Base-by-base conservation (phyloP, 2,113 vertebrate species). In the Hemiscyllium ocellatum region DNA sequence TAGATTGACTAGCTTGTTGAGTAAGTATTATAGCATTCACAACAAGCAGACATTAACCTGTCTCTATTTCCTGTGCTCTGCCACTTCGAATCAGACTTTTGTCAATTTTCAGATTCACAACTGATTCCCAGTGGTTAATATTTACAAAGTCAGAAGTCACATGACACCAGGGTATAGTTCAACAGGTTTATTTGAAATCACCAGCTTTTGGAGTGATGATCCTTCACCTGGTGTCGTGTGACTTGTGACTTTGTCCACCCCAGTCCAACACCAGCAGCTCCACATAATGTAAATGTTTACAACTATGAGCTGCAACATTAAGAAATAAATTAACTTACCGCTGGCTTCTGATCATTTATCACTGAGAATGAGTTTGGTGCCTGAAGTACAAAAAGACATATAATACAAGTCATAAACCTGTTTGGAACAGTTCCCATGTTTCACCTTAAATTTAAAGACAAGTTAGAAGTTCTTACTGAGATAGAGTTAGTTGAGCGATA, bases 401-500 rank as follows among this genome's bases (percentile, higher is more conserved):
- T 96, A 70, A 70, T 80, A 94, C 3, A 2, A n/a, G 65, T 95
- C 8, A n/a, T 52, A 33, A 95, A 4, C 26, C 96, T 69, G 50
- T 87, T 72, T 83, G 29, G 69, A 94, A 50, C 70, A 47, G 29
- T 47, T 50, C 13, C 29, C 69, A 3, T 80, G 19, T 47, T 78
- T 69, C 56, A 69, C 3, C 22, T 94, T 50, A 42, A 68, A n/a
- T 13, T 47, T 12, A 94, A 37, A 33, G 20, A n/a, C 19, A 52
- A 33, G 42, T 72, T 95, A 1, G 66, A 95, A 72, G 47, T 76
- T 72, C 42, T 72, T 19, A 95, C 94, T 52, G 94, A 33, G 94
- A 72, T 29, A 19, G 98, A 97, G 95, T 97, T 94, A 0, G 97
- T 97, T 37, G 98, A 97, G 42, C 97, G 97, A 96, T 98, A 97